phyloP scores from a whole-genome alignment of 2,888 invertebrate genomes.

The Watsonalla binaria region DNA sequence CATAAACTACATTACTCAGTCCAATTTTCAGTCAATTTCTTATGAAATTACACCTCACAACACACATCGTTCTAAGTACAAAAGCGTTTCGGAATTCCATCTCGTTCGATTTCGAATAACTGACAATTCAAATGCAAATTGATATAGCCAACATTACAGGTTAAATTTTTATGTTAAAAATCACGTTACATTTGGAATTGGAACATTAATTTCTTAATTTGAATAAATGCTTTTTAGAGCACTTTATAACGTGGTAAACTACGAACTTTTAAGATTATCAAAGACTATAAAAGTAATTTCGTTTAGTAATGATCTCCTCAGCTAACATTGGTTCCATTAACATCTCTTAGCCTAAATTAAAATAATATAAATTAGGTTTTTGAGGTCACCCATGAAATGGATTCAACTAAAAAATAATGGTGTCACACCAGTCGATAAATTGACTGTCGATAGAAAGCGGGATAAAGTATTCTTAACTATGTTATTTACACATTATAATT shows the following conservation, averaged over 20 bases:
- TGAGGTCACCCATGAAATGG: conserved; percentile 30
- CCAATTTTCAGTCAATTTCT: conserved; percentile 77
- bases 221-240: conserved; percentile 34
- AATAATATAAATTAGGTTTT: conserved; percentile 28
- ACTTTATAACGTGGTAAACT: conserved; percentile 41
- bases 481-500: conserved; percentile 8
- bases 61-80: conserved; percentile 67
- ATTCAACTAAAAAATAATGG: conserved; percentile 29
- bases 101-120: conserved; percentile 27
- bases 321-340: conserved; percentile 42
- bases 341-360: conserved; percentile 51
- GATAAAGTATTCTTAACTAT: not conserved
- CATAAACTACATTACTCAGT: conserved; percentile 75
- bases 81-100: conserved; percentile 49
- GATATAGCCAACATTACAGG: conserved; percentile 11
- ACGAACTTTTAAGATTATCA: conserved; percentile 39
- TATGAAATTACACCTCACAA: conserved; percentile 69
- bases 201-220: conserved; percentile 44
- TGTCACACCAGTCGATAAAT: conserved; percentile 10
- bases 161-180: conserved; percentile 14
- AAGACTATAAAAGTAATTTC: conserved; percentile 33
- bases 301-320: conserved; percentile 31
- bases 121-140: conserved; percentile 22
- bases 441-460: not conserved
- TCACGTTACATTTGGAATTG: conserved; percentile 18